Evolutionary conservation across 2,113 vertebrate species (phyloP).

Genomic region (Leucosticte australis): DNA sequence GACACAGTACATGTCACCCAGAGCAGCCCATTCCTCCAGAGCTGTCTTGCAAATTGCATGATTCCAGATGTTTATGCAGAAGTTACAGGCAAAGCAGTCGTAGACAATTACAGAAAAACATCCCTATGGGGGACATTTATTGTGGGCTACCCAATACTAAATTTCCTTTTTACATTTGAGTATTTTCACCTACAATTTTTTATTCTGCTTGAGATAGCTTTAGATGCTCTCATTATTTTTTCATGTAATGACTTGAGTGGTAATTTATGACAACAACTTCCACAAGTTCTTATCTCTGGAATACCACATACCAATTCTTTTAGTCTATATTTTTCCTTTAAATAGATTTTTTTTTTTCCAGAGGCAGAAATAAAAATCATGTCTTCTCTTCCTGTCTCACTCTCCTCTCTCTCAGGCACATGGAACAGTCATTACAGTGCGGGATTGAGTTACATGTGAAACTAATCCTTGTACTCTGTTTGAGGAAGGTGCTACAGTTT

Average conservation of each 20-base stretch:
- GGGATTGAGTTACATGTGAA: not conserved
- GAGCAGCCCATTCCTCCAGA: not conserved
- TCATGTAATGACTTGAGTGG: not conserved
- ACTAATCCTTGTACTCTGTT: not conserved
- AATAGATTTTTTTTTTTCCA: not conserved
- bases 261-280: not conserved
- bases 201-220: not conserved
- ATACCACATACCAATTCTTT: not conserved
- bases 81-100: not conserved
- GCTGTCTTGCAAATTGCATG: not conserved
- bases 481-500: not conserved
- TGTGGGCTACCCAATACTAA: not conserved
- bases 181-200: not conserved
- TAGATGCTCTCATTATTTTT: not conserved
- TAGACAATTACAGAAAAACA: not conserved
- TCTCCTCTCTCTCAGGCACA: not conserved
- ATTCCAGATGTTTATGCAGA: not conserved
- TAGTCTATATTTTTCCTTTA: not conserved
- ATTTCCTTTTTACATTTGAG: not conserved
- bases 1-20: not conserved
- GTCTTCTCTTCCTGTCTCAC: not conserved
- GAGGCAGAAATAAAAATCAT: not conserved
- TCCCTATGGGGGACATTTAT: not conserved
- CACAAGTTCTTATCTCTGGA: not conserved
- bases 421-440: not conserved